Evolutionary conservation across 2,888 invertebrate species (phyloP).

Genomic region (Aelia acuminata): DNA sequence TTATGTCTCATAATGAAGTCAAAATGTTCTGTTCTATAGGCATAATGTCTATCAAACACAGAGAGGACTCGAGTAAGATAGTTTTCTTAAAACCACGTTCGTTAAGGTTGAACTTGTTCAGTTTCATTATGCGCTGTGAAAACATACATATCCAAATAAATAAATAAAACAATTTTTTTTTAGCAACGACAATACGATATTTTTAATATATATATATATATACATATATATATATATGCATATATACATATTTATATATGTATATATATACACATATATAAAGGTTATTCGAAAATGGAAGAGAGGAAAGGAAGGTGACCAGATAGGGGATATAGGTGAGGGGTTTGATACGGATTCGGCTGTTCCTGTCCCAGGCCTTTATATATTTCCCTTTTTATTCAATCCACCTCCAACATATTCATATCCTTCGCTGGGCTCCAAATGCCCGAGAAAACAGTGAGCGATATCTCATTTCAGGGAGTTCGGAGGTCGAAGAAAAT

Average conservation of each 20-base stretch:
- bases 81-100: too few species aligned
- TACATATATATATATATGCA: neutral
- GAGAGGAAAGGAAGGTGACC: neutral
- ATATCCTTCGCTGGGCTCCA: neutral
- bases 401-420: slow-evolving; percentile 25
- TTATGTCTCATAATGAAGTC: too few species aligned
- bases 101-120: too few species aligned
- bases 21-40: too few species aligned
- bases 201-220: slow-evolving; percentile 7
- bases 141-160: too few species aligned
- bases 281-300: neutral
- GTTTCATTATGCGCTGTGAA: too few species aligned
- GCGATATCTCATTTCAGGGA: neutral
- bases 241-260: neutral
- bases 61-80: too few species aligned
- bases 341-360: neutral
- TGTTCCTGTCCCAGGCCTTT: neutral
- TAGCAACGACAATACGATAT: too few species aligned
- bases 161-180: too few species aligned
- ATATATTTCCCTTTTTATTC: slow-evolving; percentile 38
- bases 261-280: neutral
- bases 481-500: neutral
- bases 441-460: neutral
- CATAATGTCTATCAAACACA: too few species aligned
- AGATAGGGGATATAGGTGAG: neutral